phyloP scores from a whole-genome alignment of 2,888 invertebrate species.

The Lysandra coridon region DNA sequence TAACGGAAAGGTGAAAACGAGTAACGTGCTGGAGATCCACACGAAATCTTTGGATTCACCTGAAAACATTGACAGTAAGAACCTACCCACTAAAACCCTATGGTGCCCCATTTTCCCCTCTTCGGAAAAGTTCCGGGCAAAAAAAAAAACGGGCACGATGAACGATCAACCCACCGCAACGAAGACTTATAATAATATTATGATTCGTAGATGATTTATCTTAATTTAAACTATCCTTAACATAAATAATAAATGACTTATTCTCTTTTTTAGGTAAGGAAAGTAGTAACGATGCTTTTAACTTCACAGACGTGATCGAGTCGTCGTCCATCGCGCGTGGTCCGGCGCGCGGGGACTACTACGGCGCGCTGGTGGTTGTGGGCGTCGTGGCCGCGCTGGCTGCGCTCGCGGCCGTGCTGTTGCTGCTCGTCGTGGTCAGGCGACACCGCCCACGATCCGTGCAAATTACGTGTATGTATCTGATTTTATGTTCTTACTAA shows the following conservation, averaged over 20 bases:
- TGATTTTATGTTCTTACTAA: background rate
- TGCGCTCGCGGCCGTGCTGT: conserved; percentile 88
- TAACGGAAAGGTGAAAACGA: conserved; percentile 93
- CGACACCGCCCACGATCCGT: conserved; percentile 80
- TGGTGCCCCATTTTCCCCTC: too few species aligned
- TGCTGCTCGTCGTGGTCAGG: conserved; percentile 89
- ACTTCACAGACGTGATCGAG: conserved; percentile 63
- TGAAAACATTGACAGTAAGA: conserved; percentile 64
- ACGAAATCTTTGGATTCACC: conserved; percentile 85
- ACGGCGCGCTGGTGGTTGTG: conserved; percentile 92
- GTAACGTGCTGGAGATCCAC: conserved; percentile 92
- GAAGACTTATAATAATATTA: background rate
- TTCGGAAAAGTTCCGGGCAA: too few species aligned
- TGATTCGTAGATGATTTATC: too few species aligned
- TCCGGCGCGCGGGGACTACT: conserved; percentile 85
- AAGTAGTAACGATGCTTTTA: conserved; percentile 1
- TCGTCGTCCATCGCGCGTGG: conserved; percentile 75
- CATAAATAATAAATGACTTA: too few species aligned
- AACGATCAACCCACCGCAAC: background rate
- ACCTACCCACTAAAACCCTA: too few species aligned
- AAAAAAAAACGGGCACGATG: too few species aligned
- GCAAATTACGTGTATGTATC: conserved; percentile 67
- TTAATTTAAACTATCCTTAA: too few species aligned
- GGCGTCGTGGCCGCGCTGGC: conserved; percentile 93
- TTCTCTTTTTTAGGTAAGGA: background rate